Percentiles rank a stretch among this genome's conserved stretches.
Conservation (phyloP, 1,140 invertebrate genomes). For the Andricus grossulariae region DNA sequence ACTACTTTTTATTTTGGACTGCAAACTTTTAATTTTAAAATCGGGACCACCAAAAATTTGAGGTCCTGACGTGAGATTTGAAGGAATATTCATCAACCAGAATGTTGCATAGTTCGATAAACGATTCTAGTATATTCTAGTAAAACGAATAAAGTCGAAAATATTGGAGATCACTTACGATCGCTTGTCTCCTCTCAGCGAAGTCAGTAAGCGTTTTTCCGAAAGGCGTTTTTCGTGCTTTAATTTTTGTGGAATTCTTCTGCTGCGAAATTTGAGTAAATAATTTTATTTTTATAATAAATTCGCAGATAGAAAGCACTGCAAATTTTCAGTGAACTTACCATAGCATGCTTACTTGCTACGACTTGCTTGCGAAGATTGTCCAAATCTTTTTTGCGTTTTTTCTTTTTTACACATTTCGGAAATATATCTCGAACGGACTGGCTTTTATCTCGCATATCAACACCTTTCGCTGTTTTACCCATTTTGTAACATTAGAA, state of each 20-base stretch:
- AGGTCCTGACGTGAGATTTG: too few relatives aligned
- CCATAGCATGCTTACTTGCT: slow-evolving; percentile 13
- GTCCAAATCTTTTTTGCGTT: slow-evolving; percentile 15
- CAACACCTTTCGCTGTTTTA: too few relatives aligned
- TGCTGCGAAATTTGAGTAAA: slow-evolving; percentile 38
- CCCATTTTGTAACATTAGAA: too few relatives aligned
- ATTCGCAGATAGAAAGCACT: slow-evolving; percentile 31
- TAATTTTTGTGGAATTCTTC: slow-evolving; percentile 11
- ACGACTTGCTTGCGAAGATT: slow-evolving; percentile 6
- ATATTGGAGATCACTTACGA: slow-evolving; percentile 45
- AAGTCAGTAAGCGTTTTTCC: slow-evolving; percentile 50
- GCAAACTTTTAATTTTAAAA: too few relatives aligned
- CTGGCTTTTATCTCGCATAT: too few relatives aligned
- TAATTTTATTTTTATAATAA: slow-evolving; percentile 2
- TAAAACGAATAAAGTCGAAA: neutral
- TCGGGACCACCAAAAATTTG: too few relatives aligned
- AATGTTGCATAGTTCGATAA: too few relatives aligned
- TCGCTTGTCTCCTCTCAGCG: slow-evolving; percentile 45
- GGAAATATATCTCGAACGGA: too few relatives aligned
- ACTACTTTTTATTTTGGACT: too few relatives aligned
- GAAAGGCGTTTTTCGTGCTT: slow-evolving; percentile 42
- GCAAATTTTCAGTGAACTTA: slow-evolving; percentile 1
- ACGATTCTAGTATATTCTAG: too few relatives aligned
- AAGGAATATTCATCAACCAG: too few relatives aligned
- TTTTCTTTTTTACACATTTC: too few relatives aligned